Conservation (phyloP, 2,797 vertebrate genomes). For the Catharus ustulatus region DNA sequence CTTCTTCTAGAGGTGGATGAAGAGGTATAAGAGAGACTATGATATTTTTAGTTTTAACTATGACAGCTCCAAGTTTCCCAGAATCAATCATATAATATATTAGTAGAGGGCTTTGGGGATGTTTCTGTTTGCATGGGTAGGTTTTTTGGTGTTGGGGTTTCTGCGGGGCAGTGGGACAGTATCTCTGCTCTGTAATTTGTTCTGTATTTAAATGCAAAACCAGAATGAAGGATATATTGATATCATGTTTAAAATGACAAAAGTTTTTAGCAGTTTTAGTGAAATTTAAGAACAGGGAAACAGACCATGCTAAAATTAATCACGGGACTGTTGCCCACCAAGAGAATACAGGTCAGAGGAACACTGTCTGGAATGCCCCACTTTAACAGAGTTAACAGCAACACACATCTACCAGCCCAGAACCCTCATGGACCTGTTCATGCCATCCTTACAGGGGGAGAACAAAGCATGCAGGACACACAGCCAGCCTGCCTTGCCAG, state of each 20-base stretch:
- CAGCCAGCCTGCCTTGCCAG: not conserved
- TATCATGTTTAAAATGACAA: not conserved
- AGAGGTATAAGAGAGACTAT: not conserved
- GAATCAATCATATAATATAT: not conserved
- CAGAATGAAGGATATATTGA: not conserved
- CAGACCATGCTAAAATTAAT: fast-evolving
- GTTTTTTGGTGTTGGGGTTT: not conserved
- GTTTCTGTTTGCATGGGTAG: not conserved
- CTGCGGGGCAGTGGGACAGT: fast-evolving
- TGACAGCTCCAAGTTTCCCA: not conserved
- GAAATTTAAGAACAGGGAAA: fast-evolving
- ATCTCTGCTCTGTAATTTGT: not conserved
- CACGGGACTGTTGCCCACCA: fast-evolving
- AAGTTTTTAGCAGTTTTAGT: not conserved
- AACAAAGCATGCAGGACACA: fast-evolving
- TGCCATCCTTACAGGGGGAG: not conserved
- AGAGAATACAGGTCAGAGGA: not conserved
- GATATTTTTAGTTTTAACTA: not conserved
- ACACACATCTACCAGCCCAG: not conserved
- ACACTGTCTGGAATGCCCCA: not conserved
- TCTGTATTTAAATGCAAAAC: not conserved
- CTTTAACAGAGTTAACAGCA: not conserved
- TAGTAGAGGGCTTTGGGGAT: fast-evolving
- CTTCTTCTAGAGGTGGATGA: not conserved
- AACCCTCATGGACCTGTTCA: not conserved